These are phyloP conservation scores for Chaetodon trifascialis DNA, from an alignment of 2,113 vertebrate genomes.

Conservation along the genomic window DNA sequence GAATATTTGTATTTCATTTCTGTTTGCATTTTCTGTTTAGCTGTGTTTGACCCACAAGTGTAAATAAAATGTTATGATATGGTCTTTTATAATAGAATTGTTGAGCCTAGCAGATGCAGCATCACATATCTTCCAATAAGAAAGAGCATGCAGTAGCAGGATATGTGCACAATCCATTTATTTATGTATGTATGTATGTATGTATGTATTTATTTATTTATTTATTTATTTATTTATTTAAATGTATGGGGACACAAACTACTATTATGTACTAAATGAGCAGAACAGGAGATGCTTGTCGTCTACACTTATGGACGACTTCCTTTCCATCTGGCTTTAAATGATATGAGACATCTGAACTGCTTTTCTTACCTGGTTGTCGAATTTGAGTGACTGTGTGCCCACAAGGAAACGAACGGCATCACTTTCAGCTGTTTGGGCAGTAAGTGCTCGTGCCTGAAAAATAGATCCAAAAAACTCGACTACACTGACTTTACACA, in stretches of 20 bases:
- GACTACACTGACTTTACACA: background rate
- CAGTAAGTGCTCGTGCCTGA: constrained; percentile 95
- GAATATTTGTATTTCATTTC: background rate
- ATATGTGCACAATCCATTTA: background rate
- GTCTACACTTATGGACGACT: background rate
- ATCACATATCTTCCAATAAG: background rate
- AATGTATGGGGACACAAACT: background rate
- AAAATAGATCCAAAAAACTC: constrained; percentile 12
- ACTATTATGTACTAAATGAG: background rate
- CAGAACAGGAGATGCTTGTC: background rate
- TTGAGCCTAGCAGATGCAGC: background rate
- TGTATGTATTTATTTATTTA: too few relatives aligned
- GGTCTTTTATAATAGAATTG: too few relatives aligned
- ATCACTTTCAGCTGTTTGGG: constrained; percentile 96
- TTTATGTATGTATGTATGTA: too few relatives aligned
- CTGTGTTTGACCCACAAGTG: background rate
- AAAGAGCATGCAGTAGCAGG: background rate
- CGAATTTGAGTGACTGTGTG: constrained; percentile 97
- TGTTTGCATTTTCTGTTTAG: background rate
- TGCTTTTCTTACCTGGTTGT: constrained; percentile 92
- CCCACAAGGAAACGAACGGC: constrained; percentile 97
- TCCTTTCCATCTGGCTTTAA: background rate
- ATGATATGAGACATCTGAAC: background rate
- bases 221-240: too few relatives aligned
- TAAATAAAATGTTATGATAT: background rate